phyloP scores from a whole-genome alignment of 1,140 invertebrate species.

The Charaxes varanes region DNA sequence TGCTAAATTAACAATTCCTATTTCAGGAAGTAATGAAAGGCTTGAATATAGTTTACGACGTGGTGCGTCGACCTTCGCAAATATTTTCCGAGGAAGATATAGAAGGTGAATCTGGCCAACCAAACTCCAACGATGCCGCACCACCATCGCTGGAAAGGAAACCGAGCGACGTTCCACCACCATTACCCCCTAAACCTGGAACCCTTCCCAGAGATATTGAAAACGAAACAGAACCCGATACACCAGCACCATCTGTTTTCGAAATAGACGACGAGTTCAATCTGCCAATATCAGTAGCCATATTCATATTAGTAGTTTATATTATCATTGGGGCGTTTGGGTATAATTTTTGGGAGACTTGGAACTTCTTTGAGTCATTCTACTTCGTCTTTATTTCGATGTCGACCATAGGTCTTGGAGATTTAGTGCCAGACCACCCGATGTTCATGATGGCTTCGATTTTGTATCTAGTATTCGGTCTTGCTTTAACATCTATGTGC shows the following conservation, averaged over 20 bases:
- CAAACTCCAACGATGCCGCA: not conserved
- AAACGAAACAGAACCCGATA: slow-evolving; percentile 75
- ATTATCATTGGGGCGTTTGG: slow-evolving; percentile 88
- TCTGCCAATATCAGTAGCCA: slow-evolving; percentile 89
- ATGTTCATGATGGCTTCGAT: slow-evolving; percentile 95
- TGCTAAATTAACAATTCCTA: slow-evolving; percentile 19
- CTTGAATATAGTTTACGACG: slow-evolving; percentile 85
- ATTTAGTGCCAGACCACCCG: slow-evolving; percentile 90
- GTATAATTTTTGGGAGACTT: slow-evolving; percentile 86
- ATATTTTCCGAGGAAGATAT: slow-evolving; percentile 75
- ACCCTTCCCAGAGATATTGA: slow-evolving; percentile 32
- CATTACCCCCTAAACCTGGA: slow-evolving; percentile 56
- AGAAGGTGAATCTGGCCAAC: slow-evolving; percentile 20
- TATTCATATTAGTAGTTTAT: slow-evolving; percentile 87
- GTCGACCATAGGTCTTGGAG: slow-evolving; percentile 95
- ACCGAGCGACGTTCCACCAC: slow-evolving; percentile 53
- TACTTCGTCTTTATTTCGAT: slow-evolving; percentile 97
- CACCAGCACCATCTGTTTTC: slow-evolving; percentile 81
- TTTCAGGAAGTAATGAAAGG: slow-evolving; percentile 87
- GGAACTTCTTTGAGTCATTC: slow-evolving; percentile 91
- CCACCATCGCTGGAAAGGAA: slow-evolving; percentile 43
- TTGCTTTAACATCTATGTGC: slow-evolving; percentile 96
- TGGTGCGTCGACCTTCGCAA: slow-evolving; percentile 83
- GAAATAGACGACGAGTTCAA: slow-evolving; percentile 95
- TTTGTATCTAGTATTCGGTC: slow-evolving; percentile 93